These are phyloP conservation scores for Elegia similella DNA, from an alignment of 2,888 invertebrate genomes.

Conservation along the genomic window DNA sequence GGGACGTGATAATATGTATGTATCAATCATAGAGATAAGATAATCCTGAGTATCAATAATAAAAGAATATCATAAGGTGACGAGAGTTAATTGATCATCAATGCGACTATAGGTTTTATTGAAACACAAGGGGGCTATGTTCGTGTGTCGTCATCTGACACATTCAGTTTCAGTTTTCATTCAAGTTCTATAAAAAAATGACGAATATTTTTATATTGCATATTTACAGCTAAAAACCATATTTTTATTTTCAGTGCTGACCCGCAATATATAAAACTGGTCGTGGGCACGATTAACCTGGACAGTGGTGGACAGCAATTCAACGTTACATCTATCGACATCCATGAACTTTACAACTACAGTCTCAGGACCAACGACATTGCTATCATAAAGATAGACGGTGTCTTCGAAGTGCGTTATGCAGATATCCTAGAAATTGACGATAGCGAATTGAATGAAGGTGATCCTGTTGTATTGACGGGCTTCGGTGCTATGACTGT, in stretches of 20 bases:
- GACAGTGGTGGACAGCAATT: constrained; percentile 47
- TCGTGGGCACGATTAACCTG: constrained; percentile 62
- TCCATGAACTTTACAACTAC: constrained; percentile 48
- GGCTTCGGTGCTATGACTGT: constrained; percentile 67
- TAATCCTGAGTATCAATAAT: no score
- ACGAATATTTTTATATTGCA: no score
- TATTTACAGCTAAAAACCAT: no score
- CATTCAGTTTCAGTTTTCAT: no score
- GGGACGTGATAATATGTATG: no score
- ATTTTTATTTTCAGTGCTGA: constrained; percentile 48
- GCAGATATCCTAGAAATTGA: constrained; percentile 43
- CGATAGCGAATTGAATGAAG: constrained; percentile 42
- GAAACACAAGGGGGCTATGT: no score
- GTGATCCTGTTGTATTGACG: constrained; percentile 51
- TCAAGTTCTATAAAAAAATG: no score
- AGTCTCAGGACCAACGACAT: constrained; percentile 55
- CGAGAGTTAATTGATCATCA: no score
- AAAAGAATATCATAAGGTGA: no score
- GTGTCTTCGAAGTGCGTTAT: constrained; percentile 43
- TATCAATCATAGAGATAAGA: no score
- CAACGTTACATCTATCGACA: constrained; percentile 42
- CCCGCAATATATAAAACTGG: constrained; percentile 51
- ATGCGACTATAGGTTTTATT: no score
- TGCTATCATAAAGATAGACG: constrained; percentile 53
- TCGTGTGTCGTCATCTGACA: no score